Evolutionary conservation across 2,888 invertebrate genomes (phyloP), one percentile per base, ranked within the genome.

Genomic region (Leucania comma): DNA sequence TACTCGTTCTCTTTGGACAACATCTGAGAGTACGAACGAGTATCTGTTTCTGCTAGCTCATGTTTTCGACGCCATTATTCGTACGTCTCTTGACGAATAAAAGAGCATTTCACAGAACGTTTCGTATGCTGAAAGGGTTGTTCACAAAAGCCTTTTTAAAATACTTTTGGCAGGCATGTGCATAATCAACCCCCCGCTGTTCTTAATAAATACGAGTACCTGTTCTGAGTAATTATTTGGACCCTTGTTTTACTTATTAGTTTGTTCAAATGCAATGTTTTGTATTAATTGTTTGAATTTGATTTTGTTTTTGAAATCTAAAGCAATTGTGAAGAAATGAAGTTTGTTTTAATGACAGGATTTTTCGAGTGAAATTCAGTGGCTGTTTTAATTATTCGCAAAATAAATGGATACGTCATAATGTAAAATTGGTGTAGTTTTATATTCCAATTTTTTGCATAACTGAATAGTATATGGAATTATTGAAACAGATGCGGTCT

Each of bases 81-180:
- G 29, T 74, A 61, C 78, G 77, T 85, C 86, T 85, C 84, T 84
- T 82, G 83, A 83, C 89, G 90, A 87, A 94, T 92, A 95, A 95
- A 95, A 94, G 95, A 92, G 89, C 94, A 93, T 93, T 93, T 92
- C 92, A 92, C 89, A 86, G 89, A 88, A 87, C 86, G 83, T 89
- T 90, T 90, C 88, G 81, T 82, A 84, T 81, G 81, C 86, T 90
- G 88, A 93, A 94, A 92, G 94, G 95, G 93, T 93, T 90, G 86
- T 86, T 87, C 82, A 93, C 92, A 95, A 95, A 95, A 92, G 92
- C 85, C 90, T 93, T 94, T 95, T 94, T 93, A 92, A 91, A 93
- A 92, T 92, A 93, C 92, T 93, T 94, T 94, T 80, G 93, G 91
- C 91, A 90, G 90, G 88, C 90, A 91, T 92, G 89, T 90, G 92